Evolutionary conservation across 2,797 vertebrate species (phyloP), one percentile per base, ranked within the genome.

Genomic region (Prunella strophiata): DNA sequence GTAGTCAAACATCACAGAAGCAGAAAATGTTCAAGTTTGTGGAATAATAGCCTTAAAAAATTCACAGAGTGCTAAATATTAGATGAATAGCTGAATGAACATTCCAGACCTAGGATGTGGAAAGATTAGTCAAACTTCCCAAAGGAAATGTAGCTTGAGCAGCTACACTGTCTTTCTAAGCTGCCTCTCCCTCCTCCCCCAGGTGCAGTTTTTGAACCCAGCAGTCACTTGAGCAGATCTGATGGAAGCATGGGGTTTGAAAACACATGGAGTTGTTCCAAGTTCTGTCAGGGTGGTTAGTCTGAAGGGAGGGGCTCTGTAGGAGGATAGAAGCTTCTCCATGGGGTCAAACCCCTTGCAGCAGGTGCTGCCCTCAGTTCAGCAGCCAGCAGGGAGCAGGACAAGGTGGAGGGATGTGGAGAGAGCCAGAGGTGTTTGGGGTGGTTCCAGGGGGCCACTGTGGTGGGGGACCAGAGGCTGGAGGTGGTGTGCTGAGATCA

Each of bases 41-140:
- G 45, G 67, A 88, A 87, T 71, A 91, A 89, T 52, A 87, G 57
- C 70, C 55, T 78, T 92, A 27, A 91, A 92, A 87, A 88, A 84
- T 84, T 78, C n/a, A 59, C 38, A 59, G 57, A 32, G 40, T 77
- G 26, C 7, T 95, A 91, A 89, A 93, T 94, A 88, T 63, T 95
- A 40, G 45, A 81, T 91, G 83, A 79, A 59, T 10, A 45, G 38
- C 62, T 55, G 52, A 90, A 94, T 75, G 55, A 92, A 79, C 76
- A 66, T 85, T 87, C 59, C 32, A 88, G 71, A 73, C 45, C 51
- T 59, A 62, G 34, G 83, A 48, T 22, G 42, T 30, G 27, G 54
- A 79, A 77, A 45, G 32, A 54, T 75, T 34, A 87, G n/a, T 55
- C 77, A 72, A 27, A 65, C 47, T 67, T 91, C 18, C 51, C 54